Percentiles rank a stretch among this genome's conserved stretches.
Evolutionary conservation across 2,113 vertebrate genomes (phyloP).

Genomic region (Leptobrachium ailaonicum): DNA sequence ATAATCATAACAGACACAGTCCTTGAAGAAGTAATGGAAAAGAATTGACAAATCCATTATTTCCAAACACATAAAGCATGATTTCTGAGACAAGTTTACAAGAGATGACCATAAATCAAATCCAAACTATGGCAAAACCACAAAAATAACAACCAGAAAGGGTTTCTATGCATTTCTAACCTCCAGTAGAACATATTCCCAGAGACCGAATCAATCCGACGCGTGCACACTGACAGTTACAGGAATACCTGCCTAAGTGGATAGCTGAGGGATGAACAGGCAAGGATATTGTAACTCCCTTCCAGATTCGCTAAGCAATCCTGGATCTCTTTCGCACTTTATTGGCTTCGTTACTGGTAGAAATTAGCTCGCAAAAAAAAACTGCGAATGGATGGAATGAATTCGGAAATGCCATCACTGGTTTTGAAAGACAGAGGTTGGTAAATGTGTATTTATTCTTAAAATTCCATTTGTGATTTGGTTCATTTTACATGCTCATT

Average conservation of each 20-base stretch:
- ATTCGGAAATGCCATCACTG: too few relatives aligned
- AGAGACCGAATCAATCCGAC: conserved; percentile 21
- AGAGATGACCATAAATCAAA: conserved; percentile 18
- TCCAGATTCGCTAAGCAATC: too few relatives aligned
- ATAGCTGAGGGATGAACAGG: background rate
- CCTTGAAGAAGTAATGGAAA: conserved; percentile 15
- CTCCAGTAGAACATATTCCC: conserved; percentile 21
- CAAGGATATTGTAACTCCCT: too few relatives aligned
- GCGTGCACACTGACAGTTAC: background rate
- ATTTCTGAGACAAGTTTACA: background rate
- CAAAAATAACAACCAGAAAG: background rate
- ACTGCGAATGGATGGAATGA: too few relatives aligned
- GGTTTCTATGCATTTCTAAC: conserved; percentile 30
- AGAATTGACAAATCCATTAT: conserved; percentile 30
- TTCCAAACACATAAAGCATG: background rate
- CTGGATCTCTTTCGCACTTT: too few relatives aligned
- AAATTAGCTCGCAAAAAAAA: too few relatives aligned
- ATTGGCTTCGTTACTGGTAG: too few relatives aligned
- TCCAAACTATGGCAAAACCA: background rate
- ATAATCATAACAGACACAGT: conserved; percentile 10
- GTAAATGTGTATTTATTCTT: too few relatives aligned
- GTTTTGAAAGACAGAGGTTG: too few relatives aligned
- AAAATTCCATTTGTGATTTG: too few relatives aligned
- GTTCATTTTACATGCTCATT: too few relatives aligned
- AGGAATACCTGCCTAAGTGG: conserved; percentile 19